Conservation (phyloP, 2,888 invertebrate species). For the Drosophila buzzatii region DNA sequence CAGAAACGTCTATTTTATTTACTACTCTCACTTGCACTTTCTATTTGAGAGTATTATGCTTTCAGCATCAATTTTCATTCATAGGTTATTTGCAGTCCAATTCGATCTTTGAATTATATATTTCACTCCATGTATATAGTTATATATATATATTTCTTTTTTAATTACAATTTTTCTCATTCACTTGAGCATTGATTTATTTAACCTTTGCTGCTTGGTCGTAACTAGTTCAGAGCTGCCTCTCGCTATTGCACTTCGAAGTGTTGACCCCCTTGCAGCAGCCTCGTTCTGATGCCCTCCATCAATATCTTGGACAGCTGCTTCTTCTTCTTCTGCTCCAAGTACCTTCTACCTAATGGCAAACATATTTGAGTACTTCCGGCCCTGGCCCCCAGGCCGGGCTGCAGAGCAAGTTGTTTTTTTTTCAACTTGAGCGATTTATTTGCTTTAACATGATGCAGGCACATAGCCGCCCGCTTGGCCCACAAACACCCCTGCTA, state of each 20-base stretch:
- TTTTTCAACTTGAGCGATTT: slow-evolving; percentile 71
- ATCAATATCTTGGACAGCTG: slow-evolving; percentile 42
- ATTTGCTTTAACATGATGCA: slow-evolving; percentile 68
- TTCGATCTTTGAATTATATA: not conserved
- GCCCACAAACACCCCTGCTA: not conserved
- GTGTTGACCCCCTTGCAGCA: no score
- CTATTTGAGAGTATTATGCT: not conserved
- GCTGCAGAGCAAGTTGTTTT: slow-evolving; percentile 43
- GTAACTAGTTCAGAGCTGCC: slow-evolving; percentile 29
- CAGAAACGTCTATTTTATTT: not conserved
- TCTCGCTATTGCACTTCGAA: slow-evolving; percentile 33
- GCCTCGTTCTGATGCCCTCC: not conserved
- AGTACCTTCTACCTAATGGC: slow-evolving; percentile 61
- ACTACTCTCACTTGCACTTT: not conserved
- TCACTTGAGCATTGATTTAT: slow-evolving; percentile 40
- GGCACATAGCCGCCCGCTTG: slow-evolving; percentile 4
- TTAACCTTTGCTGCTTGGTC: slow-evolving; percentile 29
- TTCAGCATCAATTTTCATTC: not conserved
- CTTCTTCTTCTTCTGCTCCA: slow-evolving; percentile 27
- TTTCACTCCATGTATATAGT: not conserved
- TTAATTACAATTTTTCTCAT: slow-evolving; percentile 14
- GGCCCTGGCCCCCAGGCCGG: slow-evolving; percentile 2
- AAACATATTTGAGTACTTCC: slow-evolving; percentile 74
- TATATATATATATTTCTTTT: not conserved
- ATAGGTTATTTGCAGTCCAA: not conserved